Conservation (phyloP, 2,797 vertebrate genomes). For the Characodon lateralis region DNA sequence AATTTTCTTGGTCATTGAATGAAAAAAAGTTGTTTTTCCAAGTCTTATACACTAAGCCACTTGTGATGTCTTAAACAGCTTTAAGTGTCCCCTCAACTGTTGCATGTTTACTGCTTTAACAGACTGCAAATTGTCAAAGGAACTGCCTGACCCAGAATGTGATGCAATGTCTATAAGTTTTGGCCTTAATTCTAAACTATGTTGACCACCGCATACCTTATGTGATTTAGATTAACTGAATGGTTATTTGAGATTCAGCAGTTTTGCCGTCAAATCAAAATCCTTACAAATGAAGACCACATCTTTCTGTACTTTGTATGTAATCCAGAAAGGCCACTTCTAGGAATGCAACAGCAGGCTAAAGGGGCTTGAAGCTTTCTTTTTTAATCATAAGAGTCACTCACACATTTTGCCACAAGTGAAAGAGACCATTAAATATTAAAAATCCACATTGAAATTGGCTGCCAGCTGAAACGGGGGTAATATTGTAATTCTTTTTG, state of each 20-base stretch:
- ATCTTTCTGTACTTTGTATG: not conserved
- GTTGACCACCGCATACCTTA: not conserved
- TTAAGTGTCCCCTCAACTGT: conserved; percentile 18
- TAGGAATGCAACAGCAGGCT: conserved; percentile 43
- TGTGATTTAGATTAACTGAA: conserved; percentile 17
- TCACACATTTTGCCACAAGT: conserved; percentile 1
- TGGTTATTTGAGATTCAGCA: not conserved
- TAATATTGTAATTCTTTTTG: too few relatives aligned
- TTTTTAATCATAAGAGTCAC: conserved; percentile 22
- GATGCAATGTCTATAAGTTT: conserved; percentile 2
- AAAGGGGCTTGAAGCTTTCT: conserved; percentile 49
- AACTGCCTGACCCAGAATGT: conserved; percentile 15
- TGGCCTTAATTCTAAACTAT: not conserved
- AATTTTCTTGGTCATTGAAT: not conserved
- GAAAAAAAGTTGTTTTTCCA: conserved; percentile 15
- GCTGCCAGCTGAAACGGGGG: not conserved
- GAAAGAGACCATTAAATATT: not conserved
- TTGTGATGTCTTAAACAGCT: conserved; percentile 17
- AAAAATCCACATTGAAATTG: not conserved
- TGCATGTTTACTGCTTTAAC: conserved; percentile 15
- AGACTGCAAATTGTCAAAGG: conserved; percentile 9
- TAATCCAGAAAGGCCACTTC: conserved; percentile 34
- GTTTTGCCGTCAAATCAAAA: conserved; percentile 10
- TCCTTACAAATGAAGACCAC: not conserved
- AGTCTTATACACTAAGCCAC: conserved; percentile 9